phyloP scores from a whole-genome alignment of 2,797 vertebrate genomes.

The Sarcoramphus papa region DNA sequence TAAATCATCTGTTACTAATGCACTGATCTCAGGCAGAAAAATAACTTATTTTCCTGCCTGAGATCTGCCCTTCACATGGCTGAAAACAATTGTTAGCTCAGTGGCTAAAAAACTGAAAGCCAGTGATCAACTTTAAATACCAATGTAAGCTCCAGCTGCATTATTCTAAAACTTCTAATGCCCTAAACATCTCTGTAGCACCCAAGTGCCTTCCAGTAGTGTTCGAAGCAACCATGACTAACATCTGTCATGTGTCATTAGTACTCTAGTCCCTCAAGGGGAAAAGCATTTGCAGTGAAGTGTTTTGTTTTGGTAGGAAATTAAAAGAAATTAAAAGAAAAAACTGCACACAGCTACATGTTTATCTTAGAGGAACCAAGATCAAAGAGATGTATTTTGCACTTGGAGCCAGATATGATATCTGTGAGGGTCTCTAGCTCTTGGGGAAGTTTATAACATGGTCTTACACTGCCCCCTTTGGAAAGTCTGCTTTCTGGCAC shows the following conservation, averaged over 20 bases:
- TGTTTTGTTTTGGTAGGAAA: constrained; percentile 47
- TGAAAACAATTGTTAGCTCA: constrained; percentile 7
- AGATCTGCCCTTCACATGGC: background rate
- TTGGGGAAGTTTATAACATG: background rate
- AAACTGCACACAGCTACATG: background rate
- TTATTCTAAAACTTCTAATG: constrained; percentile 26
- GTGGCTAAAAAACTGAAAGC: constrained; percentile 6
- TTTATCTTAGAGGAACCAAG: background rate
- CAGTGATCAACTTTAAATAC: constrained; percentile 16
- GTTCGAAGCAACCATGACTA: constrained; percentile 16
- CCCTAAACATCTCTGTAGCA: background rate
- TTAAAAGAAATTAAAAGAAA: background rate
- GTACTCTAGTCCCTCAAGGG: constrained; percentile 7
- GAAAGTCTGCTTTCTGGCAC: background rate
- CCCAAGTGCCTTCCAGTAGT: constrained; percentile 17
- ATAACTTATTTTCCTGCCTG: background rate
- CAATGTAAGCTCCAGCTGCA: background rate
- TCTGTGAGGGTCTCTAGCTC: background rate
- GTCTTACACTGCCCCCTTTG: background rate
- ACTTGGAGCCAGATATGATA: background rate
- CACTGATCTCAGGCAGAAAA: background rate
- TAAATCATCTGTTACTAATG: background rate
- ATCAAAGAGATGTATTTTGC: background rate
- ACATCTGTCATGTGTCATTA: constrained; percentile 53
- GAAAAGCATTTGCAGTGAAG: constrained; percentile 29